Conservation (phyloP, 1,140 invertebrate genomes). For the Saccostrea echinata region DNA sequence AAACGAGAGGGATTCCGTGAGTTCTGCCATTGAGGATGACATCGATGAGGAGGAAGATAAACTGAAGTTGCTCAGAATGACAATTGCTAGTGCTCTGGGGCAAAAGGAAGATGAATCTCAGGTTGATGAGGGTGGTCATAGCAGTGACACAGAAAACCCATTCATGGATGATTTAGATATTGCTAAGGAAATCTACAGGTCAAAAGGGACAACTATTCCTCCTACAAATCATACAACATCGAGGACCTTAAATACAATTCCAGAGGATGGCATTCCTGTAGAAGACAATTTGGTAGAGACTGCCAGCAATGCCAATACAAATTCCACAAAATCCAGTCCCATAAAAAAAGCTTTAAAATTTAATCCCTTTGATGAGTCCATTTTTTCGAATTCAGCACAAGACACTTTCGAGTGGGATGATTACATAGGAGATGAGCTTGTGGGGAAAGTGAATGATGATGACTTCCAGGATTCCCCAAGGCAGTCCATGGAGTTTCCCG, state of each 20-base stretch:
- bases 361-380: conserved; percentile 62
- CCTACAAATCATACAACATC: conserved; percentile 55
- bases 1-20: neutral
- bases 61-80: conserved; percentile 53
- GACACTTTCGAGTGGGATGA: conserved; percentile 77
- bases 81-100: conserved; percentile 43
- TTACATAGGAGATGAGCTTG: conserved; percentile 70
- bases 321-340: conserved; percentile 44
- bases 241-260: conserved; percentile 71
- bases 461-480: conserved; percentile 57
- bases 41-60: conserved; percentile 51
- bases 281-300: conserved; percentile 53
- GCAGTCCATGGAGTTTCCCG: conserved; percentile 67
- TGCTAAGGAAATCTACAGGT: conserved; percentile 73
- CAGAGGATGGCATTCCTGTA: conserved; percentile 68
- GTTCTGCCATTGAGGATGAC: neutral
- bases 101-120: conserved; percentile 16
- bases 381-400: conserved; percentile 42
- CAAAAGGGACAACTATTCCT: conserved; percentile 67
- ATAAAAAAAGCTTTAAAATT: conserved; percentile 66
- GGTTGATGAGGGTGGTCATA: conserved; percentile 46
- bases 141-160: conserved; percentile 46
- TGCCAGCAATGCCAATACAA: neutral
- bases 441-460: conserved; percentile 62
- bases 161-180: conserved; percentile 63